Evolutionary conservation across 2,113 vertebrate genomes (phyloP), one percentile per base, ranked within the genome.

Genomic region (Manacus vitellinus): DNA sequence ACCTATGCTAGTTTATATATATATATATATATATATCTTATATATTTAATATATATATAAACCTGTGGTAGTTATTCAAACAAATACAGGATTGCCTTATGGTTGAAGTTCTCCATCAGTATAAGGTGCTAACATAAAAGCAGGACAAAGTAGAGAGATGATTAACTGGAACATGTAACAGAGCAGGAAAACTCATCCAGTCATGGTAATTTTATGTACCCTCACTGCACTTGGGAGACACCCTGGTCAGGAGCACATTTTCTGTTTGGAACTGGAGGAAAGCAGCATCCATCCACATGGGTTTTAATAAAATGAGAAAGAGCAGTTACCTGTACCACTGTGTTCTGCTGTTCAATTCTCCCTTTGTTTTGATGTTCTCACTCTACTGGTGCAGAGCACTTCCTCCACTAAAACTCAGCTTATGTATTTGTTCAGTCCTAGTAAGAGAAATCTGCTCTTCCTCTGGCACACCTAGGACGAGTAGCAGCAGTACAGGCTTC

Each of bases 381-480:
- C 24, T 76, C 56, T 41, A 13, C 11, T 47, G 20, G 13, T 52
- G 6, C 33, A 68, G 54, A 55, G 20, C 19, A 43, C 20, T 81
- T 79, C 24, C 12, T 67, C 61, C 20, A 28, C 25, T 63, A 56
- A 75, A 82, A 51, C 35, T 41, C 3, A 2, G 33, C 4, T 67
- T 22, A 16, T 14, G 3, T 66, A 9, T 63, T 87, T 72, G 22
- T 59, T 83, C 15, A 33, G 4, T 17, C 43, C 31, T 7, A 58
- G 28, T 41, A 46, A 49, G 12, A 52, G 43, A 62, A 73, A 63
- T 10, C 8, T 52, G 44, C 58, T 28, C 3, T 44, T 51, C 63
- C 44, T 39, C 39, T 81, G 49, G 49, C 33, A 41, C 23, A 67
- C 30, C 12, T 22, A 21, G 23, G 54, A 43, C 0, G 0, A 61